phyloP scores from a whole-genome alignment of 1,140 invertebrate species.

The Teleogryllus occipitalis region DNA sequence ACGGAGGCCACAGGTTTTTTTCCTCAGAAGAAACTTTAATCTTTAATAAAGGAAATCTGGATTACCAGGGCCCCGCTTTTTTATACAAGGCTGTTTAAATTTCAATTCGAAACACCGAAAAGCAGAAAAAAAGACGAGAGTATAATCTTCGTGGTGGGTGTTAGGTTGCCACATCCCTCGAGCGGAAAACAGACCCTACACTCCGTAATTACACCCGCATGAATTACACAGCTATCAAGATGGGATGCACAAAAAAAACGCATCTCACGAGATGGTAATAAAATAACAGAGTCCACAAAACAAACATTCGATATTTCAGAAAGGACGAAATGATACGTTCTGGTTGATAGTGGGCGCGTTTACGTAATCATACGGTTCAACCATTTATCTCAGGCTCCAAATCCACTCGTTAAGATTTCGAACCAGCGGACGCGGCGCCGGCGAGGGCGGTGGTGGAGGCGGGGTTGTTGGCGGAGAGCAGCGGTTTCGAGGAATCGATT shows the following conservation, averaged over 20 bases:
- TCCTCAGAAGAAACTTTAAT: neutral
- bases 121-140: neutral
- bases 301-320: constrained; percentile 5
- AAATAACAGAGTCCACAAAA: neutral
- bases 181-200: neutral
- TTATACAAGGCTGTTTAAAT: neutral
- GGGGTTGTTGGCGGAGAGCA: neutral
- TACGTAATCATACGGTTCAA: neutral
- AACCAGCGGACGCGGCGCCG: neutral
- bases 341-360: neutral
- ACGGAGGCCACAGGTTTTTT: neutral
- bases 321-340: neutral
- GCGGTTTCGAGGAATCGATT: neutral
- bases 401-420: neutral
- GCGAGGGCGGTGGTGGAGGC: too few relatives aligned
- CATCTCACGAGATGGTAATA: neutral
- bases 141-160: neutral
- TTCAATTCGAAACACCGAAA: neutral
- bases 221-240: neutral
- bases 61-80: neutral
- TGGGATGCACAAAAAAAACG: neutral
- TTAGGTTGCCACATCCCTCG: neutral
- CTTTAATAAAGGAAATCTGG: neutral
- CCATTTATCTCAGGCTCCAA: neutral
- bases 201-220: neutral